phyloP scores from a whole-genome alignment of 2,113 vertebrate genomes.

The Neotoma lepida region DNA sequence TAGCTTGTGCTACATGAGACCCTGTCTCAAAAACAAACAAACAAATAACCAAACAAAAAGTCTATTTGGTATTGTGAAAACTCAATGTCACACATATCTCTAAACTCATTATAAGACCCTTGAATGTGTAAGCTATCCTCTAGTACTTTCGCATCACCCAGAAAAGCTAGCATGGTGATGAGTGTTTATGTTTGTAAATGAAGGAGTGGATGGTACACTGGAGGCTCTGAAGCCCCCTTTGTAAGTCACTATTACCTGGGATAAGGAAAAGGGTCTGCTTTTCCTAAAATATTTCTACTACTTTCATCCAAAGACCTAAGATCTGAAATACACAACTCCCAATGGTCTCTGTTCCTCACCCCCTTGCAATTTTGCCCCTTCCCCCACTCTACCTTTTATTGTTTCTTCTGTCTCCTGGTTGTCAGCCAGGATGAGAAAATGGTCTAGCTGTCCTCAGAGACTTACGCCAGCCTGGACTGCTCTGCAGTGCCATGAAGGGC shows the following conservation, averaged over 20 bases:
- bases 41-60: background rate
- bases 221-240: slow-evolving; percentile 2
- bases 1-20: background rate
- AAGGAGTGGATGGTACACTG: slow-evolving; percentile 21
- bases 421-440: slow-evolving; percentile 82
- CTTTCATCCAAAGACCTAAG: slow-evolving; percentile 52
- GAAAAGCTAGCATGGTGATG: background rate
- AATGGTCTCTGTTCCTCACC: background rate
- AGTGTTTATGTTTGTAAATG: background rate
- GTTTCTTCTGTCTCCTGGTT: slow-evolving; percentile 78
- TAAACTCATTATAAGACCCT: background rate
- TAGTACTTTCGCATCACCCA: slow-evolving; percentile 10
- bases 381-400: slow-evolving; percentile 72
- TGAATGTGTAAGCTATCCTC: slow-evolving; percentile 31
- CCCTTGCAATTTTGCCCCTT: background rate
- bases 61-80: background rate
- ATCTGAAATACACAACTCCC: slow-evolving; percentile 46
- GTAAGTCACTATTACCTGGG: slow-evolving; percentile 8
- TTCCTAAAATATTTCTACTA: slow-evolving; percentile 23
- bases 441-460: slow-evolving; percentile 82
- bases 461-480: slow-evolving; percentile 78
- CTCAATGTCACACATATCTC: background rate
- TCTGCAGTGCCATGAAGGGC: slow-evolving; percentile 82
- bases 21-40: background rate
- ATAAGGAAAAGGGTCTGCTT: slow-evolving; percentile 14